These are phyloP conservation scores for Prionace glauca DNA, from an alignment of 2,797 vertebrate genomes.

Conservation along the genomic window DNA sequence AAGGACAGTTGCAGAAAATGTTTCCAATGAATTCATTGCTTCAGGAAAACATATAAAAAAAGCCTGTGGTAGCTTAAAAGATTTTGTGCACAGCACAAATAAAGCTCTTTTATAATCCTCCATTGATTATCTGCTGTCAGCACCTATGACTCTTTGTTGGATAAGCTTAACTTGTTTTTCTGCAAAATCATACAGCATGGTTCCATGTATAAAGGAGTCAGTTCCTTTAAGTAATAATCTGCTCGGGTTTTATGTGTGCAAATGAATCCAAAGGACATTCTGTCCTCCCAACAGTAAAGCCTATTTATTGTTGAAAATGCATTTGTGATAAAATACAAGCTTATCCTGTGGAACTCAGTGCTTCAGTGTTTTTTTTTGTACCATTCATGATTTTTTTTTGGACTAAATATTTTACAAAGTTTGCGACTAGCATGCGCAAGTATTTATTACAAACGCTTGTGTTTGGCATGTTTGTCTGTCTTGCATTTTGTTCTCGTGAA, in stretches of 20 bases:
- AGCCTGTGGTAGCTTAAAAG: background rate
- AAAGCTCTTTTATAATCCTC: background rate
- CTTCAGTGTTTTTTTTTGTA: background rate
- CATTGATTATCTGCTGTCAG: background rate
- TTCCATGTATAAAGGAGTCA: background rate
- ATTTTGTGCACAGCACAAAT: background rate
- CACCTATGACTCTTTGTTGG: background rate
- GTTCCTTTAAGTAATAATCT: conserved; percentile 10
- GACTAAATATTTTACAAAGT: background rate
- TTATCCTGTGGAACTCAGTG: background rate
- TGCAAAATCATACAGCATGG: background rate
- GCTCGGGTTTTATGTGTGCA: background rate
- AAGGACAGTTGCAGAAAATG: background rate
- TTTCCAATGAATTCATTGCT: background rate
- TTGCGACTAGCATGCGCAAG: background rate
- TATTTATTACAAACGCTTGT: background rate
- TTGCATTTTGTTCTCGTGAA: background rate
- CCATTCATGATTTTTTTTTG: background rate
- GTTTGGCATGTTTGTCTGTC: background rate
- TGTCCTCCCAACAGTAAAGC: background rate
- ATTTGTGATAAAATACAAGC: no score
- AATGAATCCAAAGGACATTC: background rate
- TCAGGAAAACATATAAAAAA: background rate
- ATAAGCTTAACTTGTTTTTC: conserved; percentile 3
- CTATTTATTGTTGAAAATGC: background rate